Evolutionary conservation across 1,140 invertebrate genomes (phyloP).

Genomic region (Paramacrobiotus metropolitanus): DNA sequence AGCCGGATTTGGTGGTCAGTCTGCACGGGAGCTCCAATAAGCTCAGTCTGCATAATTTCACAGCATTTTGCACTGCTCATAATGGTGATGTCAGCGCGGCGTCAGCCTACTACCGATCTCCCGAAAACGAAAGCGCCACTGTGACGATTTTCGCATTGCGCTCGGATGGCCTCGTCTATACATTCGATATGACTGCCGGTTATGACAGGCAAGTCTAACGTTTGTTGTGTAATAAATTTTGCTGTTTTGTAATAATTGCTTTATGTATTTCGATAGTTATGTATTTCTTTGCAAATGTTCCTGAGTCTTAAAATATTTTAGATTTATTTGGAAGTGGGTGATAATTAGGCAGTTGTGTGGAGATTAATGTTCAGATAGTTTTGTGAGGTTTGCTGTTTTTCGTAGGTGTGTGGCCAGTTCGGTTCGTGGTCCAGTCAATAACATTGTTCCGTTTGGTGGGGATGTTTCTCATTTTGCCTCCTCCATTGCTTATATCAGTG

Average conservation of each 20-base stretch:
- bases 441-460: neutral
- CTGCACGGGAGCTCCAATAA: neutral
- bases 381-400: too few relatives aligned
- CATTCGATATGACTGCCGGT: neutral
- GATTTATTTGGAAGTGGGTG: too few relatives aligned
- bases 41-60: neutral
- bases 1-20: neutral
- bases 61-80: neutral
- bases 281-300: too few relatives aligned
- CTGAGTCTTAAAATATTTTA: too few relatives aligned
- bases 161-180: neutral
- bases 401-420: neutral
- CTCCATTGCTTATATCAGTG: neutral
- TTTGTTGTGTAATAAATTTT: too few relatives aligned
- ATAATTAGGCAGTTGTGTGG: too few relatives aligned
- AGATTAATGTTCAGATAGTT: too few relatives aligned
- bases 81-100: neutral
- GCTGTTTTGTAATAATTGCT: too few relatives aligned
- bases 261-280: too few relatives aligned
- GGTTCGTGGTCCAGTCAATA: neutral
- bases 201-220: too few relatives aligned
- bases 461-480: neutral
- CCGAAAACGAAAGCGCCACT: neutral
- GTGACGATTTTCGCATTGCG: neutral
- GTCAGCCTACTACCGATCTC: neutral